Conservation (phyloP, 2,888 invertebrate genomes). For the Eupithecia exiguata region DNA sequence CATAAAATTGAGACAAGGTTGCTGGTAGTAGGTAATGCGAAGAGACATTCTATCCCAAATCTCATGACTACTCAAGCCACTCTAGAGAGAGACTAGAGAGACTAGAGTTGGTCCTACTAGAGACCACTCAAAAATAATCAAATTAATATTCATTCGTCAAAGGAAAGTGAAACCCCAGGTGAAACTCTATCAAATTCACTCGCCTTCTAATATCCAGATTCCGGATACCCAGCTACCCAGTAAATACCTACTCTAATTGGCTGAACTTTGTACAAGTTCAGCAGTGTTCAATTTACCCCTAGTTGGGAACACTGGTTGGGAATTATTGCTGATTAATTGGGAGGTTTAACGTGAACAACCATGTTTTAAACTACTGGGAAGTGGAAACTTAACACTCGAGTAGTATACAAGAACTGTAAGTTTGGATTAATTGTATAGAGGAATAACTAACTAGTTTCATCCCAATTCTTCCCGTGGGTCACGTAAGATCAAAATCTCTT, state of each 20-base stretch:
- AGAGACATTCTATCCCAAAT: neutral
- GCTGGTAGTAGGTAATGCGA: neutral
- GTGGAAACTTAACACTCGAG: neutral
- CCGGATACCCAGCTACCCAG: neutral
- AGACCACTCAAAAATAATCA: conserved; percentile 6
- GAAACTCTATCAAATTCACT: conserved; percentile 4
- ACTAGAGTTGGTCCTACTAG: no score
- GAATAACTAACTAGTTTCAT: no score
- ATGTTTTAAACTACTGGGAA: neutral
- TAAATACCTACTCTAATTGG: neutral
- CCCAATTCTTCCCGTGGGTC: no score
- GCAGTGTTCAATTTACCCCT: neutral
- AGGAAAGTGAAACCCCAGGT: no score
- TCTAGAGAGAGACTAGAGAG: no score
- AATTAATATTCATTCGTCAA: conserved; percentile 9
- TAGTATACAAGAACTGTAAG: neutral
- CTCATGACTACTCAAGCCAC: neutral
- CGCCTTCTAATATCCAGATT: neutral
- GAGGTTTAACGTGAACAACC: neutral
- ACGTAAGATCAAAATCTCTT: no score
- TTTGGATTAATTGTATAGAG: no score
- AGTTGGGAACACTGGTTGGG: neutral
- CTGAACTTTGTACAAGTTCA: neutral
- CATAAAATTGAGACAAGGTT: no score
- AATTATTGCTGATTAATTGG: neutral